A percentile compares a stretch with the other conserved stretches of the same genome.
Evolutionary conservation across 2,113 vertebrate species (phyloP).

Genomic region (Thunnus maccoyii): DNA sequence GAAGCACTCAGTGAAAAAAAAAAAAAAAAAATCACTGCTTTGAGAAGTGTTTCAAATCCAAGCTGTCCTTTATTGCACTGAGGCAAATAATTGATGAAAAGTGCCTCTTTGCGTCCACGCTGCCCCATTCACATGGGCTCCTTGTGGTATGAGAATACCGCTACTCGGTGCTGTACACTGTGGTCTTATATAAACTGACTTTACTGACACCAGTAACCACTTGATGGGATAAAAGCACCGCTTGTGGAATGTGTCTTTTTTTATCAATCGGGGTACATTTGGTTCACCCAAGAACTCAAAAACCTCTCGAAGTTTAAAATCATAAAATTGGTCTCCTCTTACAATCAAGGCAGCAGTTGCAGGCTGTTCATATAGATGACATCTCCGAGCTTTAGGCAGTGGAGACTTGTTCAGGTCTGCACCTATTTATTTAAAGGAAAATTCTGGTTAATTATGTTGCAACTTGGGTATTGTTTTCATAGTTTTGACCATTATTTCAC

Average conservation of each 20-base stretch:
- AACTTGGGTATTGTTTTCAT: background rate
- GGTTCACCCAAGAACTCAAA: conserved; percentile 17
- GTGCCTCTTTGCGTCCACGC: conserved; percentile 63
- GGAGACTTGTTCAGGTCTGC: background rate
- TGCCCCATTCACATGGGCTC: conserved; percentile 24
- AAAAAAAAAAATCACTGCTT: conserved; percentile 15
- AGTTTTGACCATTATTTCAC: background rate
- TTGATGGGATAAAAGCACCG: conserved; percentile 48
- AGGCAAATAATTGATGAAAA: conserved; percentile 73
- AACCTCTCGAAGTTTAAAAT: conserved; percentile 25
- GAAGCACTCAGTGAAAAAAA: conserved; percentile 29
- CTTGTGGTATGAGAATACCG: conserved; percentile 3
- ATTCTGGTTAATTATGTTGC: background rate
- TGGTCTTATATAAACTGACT: conserved; percentile 34
- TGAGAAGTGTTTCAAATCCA: conserved; percentile 58
- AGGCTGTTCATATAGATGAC: background rate
- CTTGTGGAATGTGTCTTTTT: conserved; percentile 12
- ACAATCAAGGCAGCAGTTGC: background rate
- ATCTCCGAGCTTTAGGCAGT: background rate
- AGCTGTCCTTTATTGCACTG: conserved; percentile 54
- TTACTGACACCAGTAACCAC: conserved; percentile 39
- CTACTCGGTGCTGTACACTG: background rate
- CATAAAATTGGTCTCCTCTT: background rate
- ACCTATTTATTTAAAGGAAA: background rate
- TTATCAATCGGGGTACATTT: background rate